A percentile compares a stretch with the other conserved stretches of the same genome.
phyloP scores from a whole-genome alignment of 37 sponge, comb jelly and placozoan species.

The Bolinopsis microptera region DNA sequence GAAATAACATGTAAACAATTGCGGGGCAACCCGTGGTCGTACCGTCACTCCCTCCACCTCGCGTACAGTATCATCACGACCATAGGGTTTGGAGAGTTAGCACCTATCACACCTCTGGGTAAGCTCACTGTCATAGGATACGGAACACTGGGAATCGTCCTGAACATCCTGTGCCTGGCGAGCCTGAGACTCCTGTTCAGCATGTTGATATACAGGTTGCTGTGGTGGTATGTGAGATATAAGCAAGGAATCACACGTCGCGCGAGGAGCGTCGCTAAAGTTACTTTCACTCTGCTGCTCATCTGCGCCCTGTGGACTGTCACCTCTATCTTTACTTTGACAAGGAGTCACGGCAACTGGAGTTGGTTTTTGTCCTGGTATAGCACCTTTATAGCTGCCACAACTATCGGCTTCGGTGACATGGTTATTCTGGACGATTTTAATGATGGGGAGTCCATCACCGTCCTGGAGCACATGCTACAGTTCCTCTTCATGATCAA shows the following conservation, averaged over 20 bases:
- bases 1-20: background rate
- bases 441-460: background rate
- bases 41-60: conserved; percentile 1
- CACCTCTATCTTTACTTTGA: background rate
- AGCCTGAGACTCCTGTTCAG: background rate
- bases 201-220: background rate
- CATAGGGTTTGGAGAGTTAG: conserved; percentile 23
- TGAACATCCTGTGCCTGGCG: background rate
- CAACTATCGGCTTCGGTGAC: conserved; percentile 18
- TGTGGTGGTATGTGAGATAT: background rate
- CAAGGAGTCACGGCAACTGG: background rate
- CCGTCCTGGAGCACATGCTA: background rate
- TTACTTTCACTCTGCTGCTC: background rate
- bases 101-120: background rate
- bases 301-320: background rate
- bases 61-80: conserved; percentile 3
- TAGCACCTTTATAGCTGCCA: background rate
- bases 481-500: conserved; percentile 21
- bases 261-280: background rate
- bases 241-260: background rate
- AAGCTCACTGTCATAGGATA: background rate
- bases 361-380: background rate
- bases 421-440: background rate
- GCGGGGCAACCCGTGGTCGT: background rate
- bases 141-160: background rate